Conservation (phyloP, 2,888 invertebrate species). For the Ormyrus thymus region DNA sequence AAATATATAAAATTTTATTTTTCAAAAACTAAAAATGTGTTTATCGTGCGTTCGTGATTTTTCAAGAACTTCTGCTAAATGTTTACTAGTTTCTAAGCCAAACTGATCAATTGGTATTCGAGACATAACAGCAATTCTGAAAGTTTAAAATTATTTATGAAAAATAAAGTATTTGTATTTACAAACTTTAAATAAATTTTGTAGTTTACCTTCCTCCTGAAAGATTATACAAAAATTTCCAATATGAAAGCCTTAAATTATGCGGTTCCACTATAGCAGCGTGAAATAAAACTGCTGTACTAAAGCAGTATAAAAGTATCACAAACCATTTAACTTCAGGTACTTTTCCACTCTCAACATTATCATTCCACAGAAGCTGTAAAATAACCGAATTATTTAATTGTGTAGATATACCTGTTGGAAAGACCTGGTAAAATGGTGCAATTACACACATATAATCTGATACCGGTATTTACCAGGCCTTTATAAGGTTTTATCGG, state of each 20-base stretch:
- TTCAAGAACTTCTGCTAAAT: slow-evolving; percentile 74
- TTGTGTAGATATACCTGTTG: background rate
- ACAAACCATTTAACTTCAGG: slow-evolving; percentile 84
- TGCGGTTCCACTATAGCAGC: slow-evolving; percentile 87
- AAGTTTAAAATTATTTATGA: slow-evolving; percentile 58
- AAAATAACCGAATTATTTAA: slow-evolving; percentile 57
- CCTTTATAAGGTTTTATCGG: no score
- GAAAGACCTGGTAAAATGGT: no score
- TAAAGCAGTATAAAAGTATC: slow-evolving; percentile 84
- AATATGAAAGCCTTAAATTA: slow-evolving; percentile 87
- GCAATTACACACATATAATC: no score
- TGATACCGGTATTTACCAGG: no score
- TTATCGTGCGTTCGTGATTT: slow-evolving; percentile 74
- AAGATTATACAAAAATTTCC: slow-evolving; percentile 85
- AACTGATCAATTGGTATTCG: slow-evolving; percentile 79
- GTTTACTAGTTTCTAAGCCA: slow-evolving; percentile 78
- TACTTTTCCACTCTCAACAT: slow-evolving; percentile 80
- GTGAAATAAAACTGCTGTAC: slow-evolving; percentile 87
- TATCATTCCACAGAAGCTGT: slow-evolving; percentile 83
- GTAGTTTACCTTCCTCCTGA: slow-evolving; percentile 81
- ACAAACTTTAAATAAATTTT: slow-evolving; percentile 21
- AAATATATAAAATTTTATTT: slow-evolving; percentile 10
- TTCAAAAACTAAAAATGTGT: slow-evolving; percentile 68
- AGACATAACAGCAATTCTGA: slow-evolving; percentile 79
- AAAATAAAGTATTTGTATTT: slow-evolving; percentile 12